A percentile compares a stretch with the other conserved stretches of the same genome.
Evolutionary conservation across 2,797 vertebrate species (phyloP).

Genomic region (Petrocephalus schoutedeni): DNA sequence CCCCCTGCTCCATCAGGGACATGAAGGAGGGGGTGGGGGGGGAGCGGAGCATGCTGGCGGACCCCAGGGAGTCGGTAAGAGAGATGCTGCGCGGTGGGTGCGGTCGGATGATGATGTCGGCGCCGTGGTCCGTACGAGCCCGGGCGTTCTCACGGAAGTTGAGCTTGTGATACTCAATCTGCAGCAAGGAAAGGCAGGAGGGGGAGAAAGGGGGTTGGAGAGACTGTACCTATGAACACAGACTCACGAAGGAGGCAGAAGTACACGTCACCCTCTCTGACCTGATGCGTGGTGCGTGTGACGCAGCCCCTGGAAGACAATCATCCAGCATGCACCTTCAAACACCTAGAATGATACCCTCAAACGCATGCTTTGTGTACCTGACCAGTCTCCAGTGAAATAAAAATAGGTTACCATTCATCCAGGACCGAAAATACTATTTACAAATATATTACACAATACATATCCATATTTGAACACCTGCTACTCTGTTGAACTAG

Average conservation of each 20-base stretch:
- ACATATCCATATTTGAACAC: not conserved
- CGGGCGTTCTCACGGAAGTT: conserved; percentile 71
- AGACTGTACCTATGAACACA: not conserved
- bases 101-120: conserved; percentile 71
- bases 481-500: not conserved
- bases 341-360: not conserved
- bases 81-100: conserved; percentile 67
- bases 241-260: not conserved
- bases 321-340: not conserved
- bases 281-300: not conserved
- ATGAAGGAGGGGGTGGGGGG: conserved; percentile 31
- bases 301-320: not conserved
- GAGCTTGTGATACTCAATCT: conserved; percentile 83
- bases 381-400: not conserved
- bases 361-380: not conserved
- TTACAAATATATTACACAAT: not conserved
- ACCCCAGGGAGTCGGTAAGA: conserved; percentile 68
- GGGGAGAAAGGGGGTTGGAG: conserved; percentile 11
- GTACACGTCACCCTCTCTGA: not conserved
- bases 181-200: conserved; percentile 51
- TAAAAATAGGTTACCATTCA: not conserved
- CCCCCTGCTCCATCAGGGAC: not conserved
- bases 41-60: conserved; percentile 39
- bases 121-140: conserved; percentile 71
- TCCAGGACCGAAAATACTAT: not conserved